These are phyloP conservation scores for Oreochromis niloticus DNA, from an alignment of 2,113 vertebrate species.

Conservation along the genomic window DNA sequence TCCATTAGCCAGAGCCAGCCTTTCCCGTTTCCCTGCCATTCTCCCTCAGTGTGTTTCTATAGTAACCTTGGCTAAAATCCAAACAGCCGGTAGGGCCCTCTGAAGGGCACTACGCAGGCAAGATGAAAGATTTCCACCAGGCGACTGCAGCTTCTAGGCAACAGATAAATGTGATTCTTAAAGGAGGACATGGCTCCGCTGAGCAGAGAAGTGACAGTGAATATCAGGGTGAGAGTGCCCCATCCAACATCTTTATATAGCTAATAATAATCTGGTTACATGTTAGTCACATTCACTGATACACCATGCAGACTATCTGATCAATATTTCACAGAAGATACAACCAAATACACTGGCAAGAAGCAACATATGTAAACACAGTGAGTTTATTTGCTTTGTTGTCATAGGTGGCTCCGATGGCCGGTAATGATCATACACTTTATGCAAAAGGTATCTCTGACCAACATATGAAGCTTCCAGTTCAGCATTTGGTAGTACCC, in stretches of 20 bases:
- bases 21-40: conserved; percentile 29
- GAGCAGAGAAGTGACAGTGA: neutral
- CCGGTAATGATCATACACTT: neutral
- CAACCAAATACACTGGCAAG: neutral
- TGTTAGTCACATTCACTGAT: neutral
- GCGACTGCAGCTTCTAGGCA: conserved; percentile 52
- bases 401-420: neutral
- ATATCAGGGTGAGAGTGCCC: neutral
- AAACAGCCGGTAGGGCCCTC: conserved; percentile 61
- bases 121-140: conserved; percentile 61
- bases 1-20: conserved; percentile 24
- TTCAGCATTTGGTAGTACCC: neutral
- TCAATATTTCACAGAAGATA: neutral
- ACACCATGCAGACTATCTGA: neutral
- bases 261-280: neutral
- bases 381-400: neutral
- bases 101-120: conserved; percentile 61
- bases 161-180: conserved; percentile 49
- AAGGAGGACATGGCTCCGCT: conserved; percentile 28
- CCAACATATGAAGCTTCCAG: neutral
- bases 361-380: neutral
- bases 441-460: neutral
- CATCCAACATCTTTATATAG: neutral
- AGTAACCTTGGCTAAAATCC: conserved; percentile 67
- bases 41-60: conserved; percentile 63